Conservation (phyloP, 2,797 vertebrate genomes). For the Taeniopygia guttata region DNA sequence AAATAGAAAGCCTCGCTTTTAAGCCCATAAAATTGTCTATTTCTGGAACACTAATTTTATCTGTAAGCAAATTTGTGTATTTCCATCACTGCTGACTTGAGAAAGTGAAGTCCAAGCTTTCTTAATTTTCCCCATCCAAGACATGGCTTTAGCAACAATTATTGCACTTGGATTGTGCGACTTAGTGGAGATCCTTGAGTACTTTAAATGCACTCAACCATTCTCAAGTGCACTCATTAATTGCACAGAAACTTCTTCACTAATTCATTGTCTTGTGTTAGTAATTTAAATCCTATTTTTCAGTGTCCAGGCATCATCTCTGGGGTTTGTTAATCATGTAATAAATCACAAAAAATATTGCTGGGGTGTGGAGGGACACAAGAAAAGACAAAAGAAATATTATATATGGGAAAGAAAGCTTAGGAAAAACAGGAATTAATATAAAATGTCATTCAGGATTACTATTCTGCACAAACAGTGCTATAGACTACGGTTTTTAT, state of each 20-base stretch:
- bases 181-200: background rate
- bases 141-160: background rate
- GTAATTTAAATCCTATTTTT: background rate
- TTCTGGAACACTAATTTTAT: background rate
- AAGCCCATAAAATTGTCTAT: background rate
- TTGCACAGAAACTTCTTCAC: background rate
- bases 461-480: background rate
- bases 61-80: background rate
- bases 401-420: background rate
- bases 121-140: background rate
- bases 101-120: background rate
- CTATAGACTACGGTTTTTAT: background rate
- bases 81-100: background rate
- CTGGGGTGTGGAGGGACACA: background rate
- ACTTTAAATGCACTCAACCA: background rate
- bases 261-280: background rate
- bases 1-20: background rate
- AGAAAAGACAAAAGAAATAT: background rate
- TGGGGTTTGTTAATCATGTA: background rate
- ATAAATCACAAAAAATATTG: background rate
- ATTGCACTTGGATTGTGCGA: background rate
- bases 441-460: background rate
- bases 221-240: background rate
- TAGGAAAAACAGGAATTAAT: background rate
- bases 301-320: background rate